These are phyloP conservation scores for Agriotes lineatus DNA, from an alignment of 2,888 invertebrate genomes.

Conservation along the genomic window DNA sequence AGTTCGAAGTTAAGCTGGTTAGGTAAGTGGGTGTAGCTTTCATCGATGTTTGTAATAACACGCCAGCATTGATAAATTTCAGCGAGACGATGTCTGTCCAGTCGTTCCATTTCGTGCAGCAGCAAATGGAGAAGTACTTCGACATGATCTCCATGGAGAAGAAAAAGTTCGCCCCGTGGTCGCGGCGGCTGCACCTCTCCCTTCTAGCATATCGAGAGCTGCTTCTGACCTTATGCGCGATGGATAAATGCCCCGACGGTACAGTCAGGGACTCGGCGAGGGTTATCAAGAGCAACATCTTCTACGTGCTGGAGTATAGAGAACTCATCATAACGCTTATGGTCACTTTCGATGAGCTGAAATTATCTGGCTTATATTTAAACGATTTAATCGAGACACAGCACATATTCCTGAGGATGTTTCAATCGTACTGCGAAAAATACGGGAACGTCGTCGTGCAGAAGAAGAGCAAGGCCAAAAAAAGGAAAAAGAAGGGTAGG, in stretches of 20 bases:
- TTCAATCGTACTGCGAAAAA: constrained; percentile 80
- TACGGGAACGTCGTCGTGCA: constrained; percentile 77
- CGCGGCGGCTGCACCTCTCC: constrained; percentile 86
- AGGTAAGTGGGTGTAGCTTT: constrained; percentile 71
- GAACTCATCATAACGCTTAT: constrained; percentile 88
- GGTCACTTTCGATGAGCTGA: constrained; percentile 84
- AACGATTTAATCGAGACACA: constrained; percentile 90
- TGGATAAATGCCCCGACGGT: constrained; percentile 82
- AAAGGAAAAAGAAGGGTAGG: constrained; percentile 67
- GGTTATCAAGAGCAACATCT: constrained; percentile 90
- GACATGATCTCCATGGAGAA: constrained; percentile 90
- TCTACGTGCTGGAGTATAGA: constrained; percentile 94
- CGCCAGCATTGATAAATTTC: no score
- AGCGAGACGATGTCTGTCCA: constrained; percentile 94
- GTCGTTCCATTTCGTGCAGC: constrained; percentile 94
- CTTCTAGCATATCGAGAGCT: constrained; percentile 86
- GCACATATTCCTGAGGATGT: constrained; percentile 91
- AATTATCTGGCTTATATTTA: constrained; percentile 87
- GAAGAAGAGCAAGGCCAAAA: constrained; percentile 68
- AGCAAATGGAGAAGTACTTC: constrained; percentile 87
- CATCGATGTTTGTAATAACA: constrained; percentile 3
- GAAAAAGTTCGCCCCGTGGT: constrained; percentile 86
- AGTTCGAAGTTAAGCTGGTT: constrained; percentile 88
- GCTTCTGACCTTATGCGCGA: constrained; percentile 82
- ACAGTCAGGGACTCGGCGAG: constrained; percentile 83